Percentiles rank a stretch among this genome's conserved stretches.
Evolutionary conservation across 2,888 invertebrate species (phyloP).

Genomic region (Steinernema scapterisci): DNA sequence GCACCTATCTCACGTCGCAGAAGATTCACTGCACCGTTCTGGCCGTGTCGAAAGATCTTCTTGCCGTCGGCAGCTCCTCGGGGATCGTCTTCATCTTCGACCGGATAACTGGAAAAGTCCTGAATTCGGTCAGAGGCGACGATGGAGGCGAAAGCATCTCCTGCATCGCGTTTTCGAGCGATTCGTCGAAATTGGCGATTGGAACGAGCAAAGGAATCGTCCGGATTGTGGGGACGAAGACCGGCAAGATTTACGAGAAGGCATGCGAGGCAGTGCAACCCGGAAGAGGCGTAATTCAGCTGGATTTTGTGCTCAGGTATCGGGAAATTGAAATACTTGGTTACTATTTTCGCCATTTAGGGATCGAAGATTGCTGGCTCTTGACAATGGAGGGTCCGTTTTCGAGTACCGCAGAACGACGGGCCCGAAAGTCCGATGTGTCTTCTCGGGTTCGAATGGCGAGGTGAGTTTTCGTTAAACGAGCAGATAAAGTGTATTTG

Average conservation of each 20-base stretch:
- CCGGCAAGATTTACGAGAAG: slow-evolving; percentile 40
- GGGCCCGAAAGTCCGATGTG: slow-evolving; percentile 83
- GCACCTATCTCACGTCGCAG: slow-evolving; percentile 4
- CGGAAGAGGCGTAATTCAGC: slow-evolving; percentile 81
- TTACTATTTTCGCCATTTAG: slow-evolving; percentile 31
- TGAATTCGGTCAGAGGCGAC: slow-evolving; percentile 50
- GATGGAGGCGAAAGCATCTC: slow-evolving; percentile 43
- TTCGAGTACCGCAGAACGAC: slow-evolving; percentile 48
- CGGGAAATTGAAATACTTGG: too few relatives aligned
- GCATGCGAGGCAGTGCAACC: slow-evolving; percentile 79
- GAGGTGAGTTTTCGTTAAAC: slow-evolving; percentile 79
- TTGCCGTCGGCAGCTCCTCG: slow-evolving; percentile 58
- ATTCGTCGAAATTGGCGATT: slow-evolving; percentile 35
- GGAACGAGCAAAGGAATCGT: slow-evolving; percentile 42
- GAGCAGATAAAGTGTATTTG: background rate
- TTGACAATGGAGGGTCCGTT: slow-evolving; percentile 58
- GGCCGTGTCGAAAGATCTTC: slow-evolving; percentile 43
- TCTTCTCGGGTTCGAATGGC: slow-evolving; percentile 91
- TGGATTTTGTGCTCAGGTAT: slow-evolving; percentile 79
- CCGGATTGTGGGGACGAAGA: slow-evolving; percentile 41
- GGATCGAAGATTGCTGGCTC: slow-evolving; percentile 43
- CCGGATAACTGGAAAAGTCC: slow-evolving; percentile 40
- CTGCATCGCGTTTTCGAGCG: slow-evolving; percentile 39
- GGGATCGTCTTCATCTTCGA: slow-evolving; percentile 59
- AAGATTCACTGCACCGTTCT: slow-evolving; percentile 43